Base-by-base conservation (phyloP, 2,888 invertebrate genomes). In the Eilema caniola region DNA sequence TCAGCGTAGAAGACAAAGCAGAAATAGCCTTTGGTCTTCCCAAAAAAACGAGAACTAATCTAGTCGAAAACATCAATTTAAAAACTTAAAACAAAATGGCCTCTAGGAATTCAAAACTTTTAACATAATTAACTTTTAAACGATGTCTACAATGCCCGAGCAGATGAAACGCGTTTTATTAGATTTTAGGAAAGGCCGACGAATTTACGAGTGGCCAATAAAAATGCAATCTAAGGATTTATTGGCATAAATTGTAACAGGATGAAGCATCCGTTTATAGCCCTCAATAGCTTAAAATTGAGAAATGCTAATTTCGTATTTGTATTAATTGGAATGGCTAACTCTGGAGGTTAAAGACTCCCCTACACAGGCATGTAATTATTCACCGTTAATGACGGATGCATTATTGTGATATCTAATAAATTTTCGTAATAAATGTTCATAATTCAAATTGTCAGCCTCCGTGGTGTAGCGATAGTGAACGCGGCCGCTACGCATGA, bases 191-290 rank as follows among this genome's bases (percentile, higher is more conserved):
- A 76, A 75, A 72, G 66, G 64, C 71, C 71, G 53, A 28, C 61
- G 73, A 78, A 84, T 85, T 87, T 86, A 86, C 85, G 82, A 80
- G 74, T 59, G 76, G 37, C 76, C 71, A 80, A 80, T 86, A 86
- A 86, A 86, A 84, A 77, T 76, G 77, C 81, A 78, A 85, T 85
- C 74, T 78, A 67, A 62, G 31, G 62, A 78, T 79, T 80, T 84
- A 83, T 71, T 65, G 72, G 69, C 62, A 62, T 25, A 63, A 69
- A 75, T 80, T 82, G 76, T 71, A 75, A 56, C 66, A 37, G 25
- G 31, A 62, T 59, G 60, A 41, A 68, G 37, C 37, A 67, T 65
- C 61, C 66, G 70, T 62, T 74, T 61, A 76, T 41, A 24, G 62
- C 53, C 33, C 24, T 24, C 63, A 62, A 62, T 76, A 59, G 59